Evolutionary conservation across 2,888 invertebrate genomes (phyloP), one percentile per base, ranked within the genome.

Genomic region (Melanchra persicariae): DNA sequence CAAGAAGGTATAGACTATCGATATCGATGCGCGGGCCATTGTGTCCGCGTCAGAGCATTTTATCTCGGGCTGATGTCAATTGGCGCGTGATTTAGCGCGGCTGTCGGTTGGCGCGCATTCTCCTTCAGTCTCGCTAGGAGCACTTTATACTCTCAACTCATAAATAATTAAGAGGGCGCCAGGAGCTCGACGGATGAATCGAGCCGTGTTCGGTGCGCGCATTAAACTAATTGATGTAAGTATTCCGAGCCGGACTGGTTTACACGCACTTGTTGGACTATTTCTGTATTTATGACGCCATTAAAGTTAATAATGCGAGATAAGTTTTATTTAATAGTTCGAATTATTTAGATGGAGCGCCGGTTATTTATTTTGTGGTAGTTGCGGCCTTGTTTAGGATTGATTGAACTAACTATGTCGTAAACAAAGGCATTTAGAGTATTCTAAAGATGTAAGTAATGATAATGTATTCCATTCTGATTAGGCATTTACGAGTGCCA

Each of bases 51-150:
- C 79, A 85, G 74, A 71, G 83, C 81, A 81, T 86, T 88, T 87
- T 87, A 89, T 88, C 80, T 83, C 69, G 51, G 61, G 72, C 63
- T 72, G 76, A 82, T 77, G 82, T 83, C 85, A 81, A 79, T 76
- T 82, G 83, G 77, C 81, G 83, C 75, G 86, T 91, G 93, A 93
- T 91, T 91, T 90, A 93, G 83, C 84, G 82, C 74, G 85, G 77
- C 80, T 87, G 92, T 88, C 90, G 79, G 51, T 67, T 65, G 80
- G 68, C 85, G 86, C 82, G 85, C 83, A 91, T 91, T 92, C 89
- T 88, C 79, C 89, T 88, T 91, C 92, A 89, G 82, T 89, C 87
- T 77, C 77, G 69, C 75, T 66, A 79, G 77, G 65, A 83, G 77
- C 81, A 79, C 79, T 88, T 83, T 85, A 84, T 84, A 81, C 83